Conservation (phyloP, 2,888 invertebrate genomes). For the Drosophila peninsularis region DNA sequence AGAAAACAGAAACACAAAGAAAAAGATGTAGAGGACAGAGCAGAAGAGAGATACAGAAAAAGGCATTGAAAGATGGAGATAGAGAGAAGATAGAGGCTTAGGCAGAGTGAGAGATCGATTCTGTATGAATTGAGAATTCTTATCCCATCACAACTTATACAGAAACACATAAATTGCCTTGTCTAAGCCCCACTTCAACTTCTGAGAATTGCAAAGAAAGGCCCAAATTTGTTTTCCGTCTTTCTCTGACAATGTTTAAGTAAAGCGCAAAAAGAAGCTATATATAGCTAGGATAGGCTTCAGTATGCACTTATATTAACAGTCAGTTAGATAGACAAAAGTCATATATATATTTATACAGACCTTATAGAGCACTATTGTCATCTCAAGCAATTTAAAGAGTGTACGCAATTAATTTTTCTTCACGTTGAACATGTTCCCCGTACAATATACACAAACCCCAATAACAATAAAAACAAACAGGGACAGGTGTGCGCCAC, state of each 20-base stretch:
- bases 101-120: not conserved
- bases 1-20: not conserved
- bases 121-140: not conserved
- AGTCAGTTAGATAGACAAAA: not conserved
- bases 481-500: conserved; percentile 8
- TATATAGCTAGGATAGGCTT: not conserved
- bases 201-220: conserved; percentile 1
- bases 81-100: too few relatives aligned
- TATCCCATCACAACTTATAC: not conserved
- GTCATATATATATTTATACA: not conserved
- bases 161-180: not conserved
- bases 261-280: not conserved
- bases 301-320: not conserved
- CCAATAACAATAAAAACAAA: conserved; percentile 3
- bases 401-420: not conserved
- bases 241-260: not conserved
- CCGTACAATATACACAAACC: not conserved
- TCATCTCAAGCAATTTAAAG: not conserved
- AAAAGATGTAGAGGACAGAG: not conserved
- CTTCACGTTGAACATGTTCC: not conserved
- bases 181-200: not conserved
- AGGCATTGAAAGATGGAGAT: not conserved
- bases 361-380: too few relatives aligned
- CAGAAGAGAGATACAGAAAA: too few relatives aligned
- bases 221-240: rapidly evolving